Evolutionary conservation across 2,113 vertebrate species (phyloP).

Genomic region (Pandion haliaetus): DNA sequence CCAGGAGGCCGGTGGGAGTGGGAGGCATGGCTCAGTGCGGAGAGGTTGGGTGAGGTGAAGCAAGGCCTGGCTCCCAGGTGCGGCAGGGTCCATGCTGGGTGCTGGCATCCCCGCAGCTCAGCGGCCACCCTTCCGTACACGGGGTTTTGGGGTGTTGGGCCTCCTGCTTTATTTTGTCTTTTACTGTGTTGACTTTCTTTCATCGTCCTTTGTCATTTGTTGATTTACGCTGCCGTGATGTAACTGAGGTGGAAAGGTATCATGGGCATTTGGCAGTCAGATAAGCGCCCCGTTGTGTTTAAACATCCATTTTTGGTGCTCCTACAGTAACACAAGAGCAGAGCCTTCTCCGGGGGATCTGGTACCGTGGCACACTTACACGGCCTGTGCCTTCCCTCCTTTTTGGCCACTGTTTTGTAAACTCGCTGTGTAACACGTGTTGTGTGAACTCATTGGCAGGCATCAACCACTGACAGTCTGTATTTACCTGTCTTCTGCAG

Average conservation of each 20-base stretch:
- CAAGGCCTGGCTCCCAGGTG: neutral
- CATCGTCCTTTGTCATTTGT: conserved; percentile 10
- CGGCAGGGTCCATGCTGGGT: neutral
- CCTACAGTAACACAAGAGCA: neutral
- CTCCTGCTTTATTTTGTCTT: neutral
- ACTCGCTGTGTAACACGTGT: neutral
- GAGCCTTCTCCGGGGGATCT: neutral
- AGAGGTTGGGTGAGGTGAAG: neutral
- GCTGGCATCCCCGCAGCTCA: neutral
- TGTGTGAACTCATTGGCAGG: neutral
- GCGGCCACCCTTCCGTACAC: neutral
- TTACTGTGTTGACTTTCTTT: neutral
- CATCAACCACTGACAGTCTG: neutral
- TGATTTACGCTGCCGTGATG: neutral
- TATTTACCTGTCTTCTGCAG: neutral
- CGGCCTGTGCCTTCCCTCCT: neutral
- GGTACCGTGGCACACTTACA: neutral
- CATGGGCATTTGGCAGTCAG: neutral
- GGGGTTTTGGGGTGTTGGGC: neutral
- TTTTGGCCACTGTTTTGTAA: neutral
- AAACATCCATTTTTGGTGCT: neutral
- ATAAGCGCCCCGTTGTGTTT: neutral
- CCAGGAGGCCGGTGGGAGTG: no score
- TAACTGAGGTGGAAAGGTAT: neutral
- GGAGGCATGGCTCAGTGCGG: neutral